Conservation (phyloP, 2,888 invertebrate species). For the Nysson spinosus region DNA sequence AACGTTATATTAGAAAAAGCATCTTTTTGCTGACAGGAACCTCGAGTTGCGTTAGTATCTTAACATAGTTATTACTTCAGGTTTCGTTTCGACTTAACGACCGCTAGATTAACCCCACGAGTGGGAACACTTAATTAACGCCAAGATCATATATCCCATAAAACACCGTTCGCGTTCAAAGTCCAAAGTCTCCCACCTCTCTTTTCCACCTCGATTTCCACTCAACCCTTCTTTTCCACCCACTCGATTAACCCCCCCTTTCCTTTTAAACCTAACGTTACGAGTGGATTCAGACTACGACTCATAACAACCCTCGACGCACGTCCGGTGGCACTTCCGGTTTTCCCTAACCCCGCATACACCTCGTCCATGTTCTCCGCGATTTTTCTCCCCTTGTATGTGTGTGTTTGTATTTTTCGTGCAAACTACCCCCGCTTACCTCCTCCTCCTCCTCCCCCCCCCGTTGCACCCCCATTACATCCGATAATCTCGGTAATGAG, state of each 20-base stretch:
- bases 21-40: constrained; percentile 74
- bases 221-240: background rate
- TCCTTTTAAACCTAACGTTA: constrained; percentile 40
- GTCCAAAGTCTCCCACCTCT: constrained; percentile 8
- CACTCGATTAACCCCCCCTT: background rate
- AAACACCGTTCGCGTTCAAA: too few relatives aligned
- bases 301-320: constrained; percentile 30
- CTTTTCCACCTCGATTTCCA: constrained; percentile 14
- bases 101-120: constrained; percentile 24
- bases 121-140: too few relatives aligned
- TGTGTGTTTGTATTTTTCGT: background rate
- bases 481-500: too few relatives aligned
- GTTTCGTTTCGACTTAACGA: constrained; percentile 48
- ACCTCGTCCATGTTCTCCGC: too few relatives aligned
- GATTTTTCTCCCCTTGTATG: background rate
- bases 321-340: constrained; percentile 47
- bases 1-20: constrained; percentile 74
- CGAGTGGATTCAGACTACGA: constrained; percentile 25
- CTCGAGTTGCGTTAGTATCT: constrained; percentile 73
- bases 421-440: background rate
- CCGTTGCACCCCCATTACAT: too few relatives aligned
- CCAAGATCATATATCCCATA: too few relatives aligned
- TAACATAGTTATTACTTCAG: constrained; percentile 73
- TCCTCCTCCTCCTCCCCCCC: background rate
- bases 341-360: constrained; percentile 13